Percentiles rank a stretch among this genome's conserved stretches.
These are phyloP conservation scores for Triops cancriformis DNA, from an alignment of 1,140 invertebrate species.

Conservation along the genomic window DNA sequence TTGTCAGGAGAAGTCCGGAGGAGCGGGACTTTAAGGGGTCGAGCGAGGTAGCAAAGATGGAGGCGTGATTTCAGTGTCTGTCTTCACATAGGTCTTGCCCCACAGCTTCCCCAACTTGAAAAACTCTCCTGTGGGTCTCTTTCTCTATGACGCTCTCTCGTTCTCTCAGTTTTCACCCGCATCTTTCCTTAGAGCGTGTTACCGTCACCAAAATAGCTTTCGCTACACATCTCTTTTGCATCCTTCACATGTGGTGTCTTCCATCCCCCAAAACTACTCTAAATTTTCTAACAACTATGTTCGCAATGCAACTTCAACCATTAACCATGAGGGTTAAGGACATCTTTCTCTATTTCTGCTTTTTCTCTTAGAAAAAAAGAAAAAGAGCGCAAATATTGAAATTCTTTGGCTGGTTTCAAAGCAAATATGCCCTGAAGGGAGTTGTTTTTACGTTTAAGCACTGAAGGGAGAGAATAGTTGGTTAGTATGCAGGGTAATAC, in stretches of 20 bases:
- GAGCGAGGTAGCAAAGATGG: background rate
- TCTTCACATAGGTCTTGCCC: background rate
- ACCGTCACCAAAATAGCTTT: background rate
- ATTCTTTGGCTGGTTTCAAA: no score
- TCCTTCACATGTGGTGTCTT: background rate
- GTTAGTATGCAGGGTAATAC: no score
- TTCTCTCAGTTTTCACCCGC: background rate
- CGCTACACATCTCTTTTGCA: background rate
- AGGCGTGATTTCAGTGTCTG: background rate
- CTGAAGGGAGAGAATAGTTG: no score
- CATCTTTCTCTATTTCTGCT: background rate
- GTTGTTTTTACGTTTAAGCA: no score
- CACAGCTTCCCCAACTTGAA: background rate
- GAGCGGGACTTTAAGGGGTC: background rate
- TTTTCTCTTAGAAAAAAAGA: background rate
- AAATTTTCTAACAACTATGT: background rate
- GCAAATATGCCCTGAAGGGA: no score
- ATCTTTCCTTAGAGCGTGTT: background rate
- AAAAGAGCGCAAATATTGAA: no score
- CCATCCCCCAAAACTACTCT: background rate
- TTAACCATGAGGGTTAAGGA: background rate
- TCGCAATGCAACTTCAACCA: background rate
- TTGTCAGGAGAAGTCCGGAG: background rate
- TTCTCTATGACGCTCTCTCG: background rate
- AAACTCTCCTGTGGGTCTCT: background rate